These are phyloP conservation scores for Drosophila tani DNA, from an alignment of 1,140 invertebrate species.

Conservation along the genomic window DNA sequence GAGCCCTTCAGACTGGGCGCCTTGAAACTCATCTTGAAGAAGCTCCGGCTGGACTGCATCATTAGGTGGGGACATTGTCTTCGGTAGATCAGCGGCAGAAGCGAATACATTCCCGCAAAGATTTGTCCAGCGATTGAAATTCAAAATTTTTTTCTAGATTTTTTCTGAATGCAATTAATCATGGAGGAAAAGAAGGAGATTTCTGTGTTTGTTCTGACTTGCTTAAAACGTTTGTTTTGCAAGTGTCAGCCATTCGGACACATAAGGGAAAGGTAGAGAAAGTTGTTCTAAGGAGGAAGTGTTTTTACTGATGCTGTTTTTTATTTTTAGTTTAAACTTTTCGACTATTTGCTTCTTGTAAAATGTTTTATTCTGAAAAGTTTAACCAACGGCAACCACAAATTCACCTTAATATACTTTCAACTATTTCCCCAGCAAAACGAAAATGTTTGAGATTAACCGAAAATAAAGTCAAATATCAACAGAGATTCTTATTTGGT, in stretches of 20 bases:
- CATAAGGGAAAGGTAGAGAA: constrained; percentile 36
- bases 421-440: background rate
- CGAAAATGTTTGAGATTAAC: background rate
- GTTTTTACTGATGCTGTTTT: background rate
- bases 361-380: too few relatives aligned
- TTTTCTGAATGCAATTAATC: constrained; percentile 11
- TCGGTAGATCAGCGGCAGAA: constrained; percentile 25
- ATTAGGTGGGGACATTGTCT: constrained; percentile 1
- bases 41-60: constrained; percentile 28
- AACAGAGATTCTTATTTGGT: background rate
- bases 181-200: constrained; percentile 6
- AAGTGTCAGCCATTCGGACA: constrained; percentile 38
- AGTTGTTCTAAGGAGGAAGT: background rate
- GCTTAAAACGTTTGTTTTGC: constrained; percentile 17
- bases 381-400: background rate
- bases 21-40: constrained; percentile 61
- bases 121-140: background rate
- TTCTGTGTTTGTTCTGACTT: constrained; percentile 10
- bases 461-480: background rate
- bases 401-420: background rate
- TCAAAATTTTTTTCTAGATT: constrained; percentile 28
- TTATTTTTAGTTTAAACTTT: background rate
- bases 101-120: constrained; percentile 34
- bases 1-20: constrained; percentile 4
- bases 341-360: too few relatives aligned